Evolutionary conservation across 23 tunicate species (phyloP).

Genomic region (Trididemnum miniatum): DNA sequence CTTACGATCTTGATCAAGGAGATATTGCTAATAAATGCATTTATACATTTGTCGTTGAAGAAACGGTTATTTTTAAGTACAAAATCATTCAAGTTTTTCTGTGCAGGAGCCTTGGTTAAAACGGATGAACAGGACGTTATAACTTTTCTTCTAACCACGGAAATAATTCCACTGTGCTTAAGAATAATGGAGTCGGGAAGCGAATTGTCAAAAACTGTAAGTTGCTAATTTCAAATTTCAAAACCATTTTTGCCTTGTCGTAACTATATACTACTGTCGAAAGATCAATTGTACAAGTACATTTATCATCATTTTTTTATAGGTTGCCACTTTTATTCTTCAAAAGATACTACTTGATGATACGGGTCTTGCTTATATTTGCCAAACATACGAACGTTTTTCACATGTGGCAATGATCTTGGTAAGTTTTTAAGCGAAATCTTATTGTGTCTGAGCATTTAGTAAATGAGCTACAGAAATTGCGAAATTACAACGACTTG

Average conservation of each 20-base stretch:
- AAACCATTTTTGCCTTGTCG: too few species aligned
- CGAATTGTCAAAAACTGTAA: slow-evolving; percentile 94
- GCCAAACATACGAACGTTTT: slow-evolving; percentile 98
- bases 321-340: slow-evolving; percentile 96
- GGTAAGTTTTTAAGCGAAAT: slow-evolving; percentile 23
- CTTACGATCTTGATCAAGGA: too few species aligned
- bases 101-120: slow-evolving; percentile 86
- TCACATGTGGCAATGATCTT: slow-evolving; percentile 98
- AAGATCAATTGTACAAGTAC: too few species aligned
- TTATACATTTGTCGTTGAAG: too few species aligned
- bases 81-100: too few species aligned
- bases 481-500: too few species aligned
- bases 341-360: slow-evolving; percentile 93
- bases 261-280: too few species aligned
- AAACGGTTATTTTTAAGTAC: too few species aligned
- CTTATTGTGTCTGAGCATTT: too few species aligned
- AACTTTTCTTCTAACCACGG: slow-evolving; percentile 95
- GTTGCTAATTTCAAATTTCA: too few species aligned
- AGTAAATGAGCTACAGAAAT: too few species aligned
- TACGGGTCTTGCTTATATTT: slow-evolving; percentile 88
- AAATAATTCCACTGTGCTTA: slow-evolving; percentile 94
- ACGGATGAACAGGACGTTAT: slow-evolving; percentile 99
- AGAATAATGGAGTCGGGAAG: slow-evolving; percentile 97
- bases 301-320: background rate
- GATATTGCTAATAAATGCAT: too few species aligned